These are phyloP conservation scores for Solea solea DNA, from an alignment of 2,113 vertebrate species.

Conservation along the genomic window DNA sequence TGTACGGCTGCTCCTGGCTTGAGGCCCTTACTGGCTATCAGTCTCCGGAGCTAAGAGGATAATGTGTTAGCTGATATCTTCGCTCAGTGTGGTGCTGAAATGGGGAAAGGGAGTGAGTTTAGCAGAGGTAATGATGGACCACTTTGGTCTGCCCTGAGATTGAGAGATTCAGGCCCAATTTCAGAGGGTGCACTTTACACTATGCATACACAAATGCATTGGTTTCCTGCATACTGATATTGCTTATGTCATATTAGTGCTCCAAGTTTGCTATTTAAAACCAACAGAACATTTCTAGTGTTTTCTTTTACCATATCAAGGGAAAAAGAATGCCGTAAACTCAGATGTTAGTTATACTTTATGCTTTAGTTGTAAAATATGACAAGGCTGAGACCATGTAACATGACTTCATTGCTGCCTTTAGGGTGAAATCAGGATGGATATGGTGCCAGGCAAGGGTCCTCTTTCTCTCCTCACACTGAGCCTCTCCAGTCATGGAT, in stretches of 20 bases:
- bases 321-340: conserved; percentile 12
- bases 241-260: conserved; percentile 12
- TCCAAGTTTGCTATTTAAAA: neutral
- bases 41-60: conserved; percentile 82
- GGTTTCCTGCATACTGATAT: conserved; percentile 15
- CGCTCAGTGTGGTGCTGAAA: conserved; percentile 79
- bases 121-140: conserved; percentile 80
- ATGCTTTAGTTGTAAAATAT: neutral
- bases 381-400: conserved; percentile 19
- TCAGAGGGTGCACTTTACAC: conserved; percentile 31
- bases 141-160: conserved; percentile 77
- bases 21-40: conserved; percentile 76
- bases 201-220: conserved; percentile 24
- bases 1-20: conserved; percentile 73
- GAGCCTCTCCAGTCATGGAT: conserved; percentile 84
- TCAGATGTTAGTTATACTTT: neutral
- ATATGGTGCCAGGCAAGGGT: conserved; percentile 73
- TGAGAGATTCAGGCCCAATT: conserved; percentile 60
- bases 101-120: conserved; percentile 72
- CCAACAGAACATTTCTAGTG: neutral
- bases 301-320: neutral
- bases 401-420: conserved; percentile 52
- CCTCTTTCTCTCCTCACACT: conserved; percentile 80
- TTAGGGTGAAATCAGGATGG: conserved; percentile 56
- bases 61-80: conserved; percentile 86